Base-by-base conservation (phyloP, 1,140 invertebrate species). In the Vanessa tameamea region DNA sequence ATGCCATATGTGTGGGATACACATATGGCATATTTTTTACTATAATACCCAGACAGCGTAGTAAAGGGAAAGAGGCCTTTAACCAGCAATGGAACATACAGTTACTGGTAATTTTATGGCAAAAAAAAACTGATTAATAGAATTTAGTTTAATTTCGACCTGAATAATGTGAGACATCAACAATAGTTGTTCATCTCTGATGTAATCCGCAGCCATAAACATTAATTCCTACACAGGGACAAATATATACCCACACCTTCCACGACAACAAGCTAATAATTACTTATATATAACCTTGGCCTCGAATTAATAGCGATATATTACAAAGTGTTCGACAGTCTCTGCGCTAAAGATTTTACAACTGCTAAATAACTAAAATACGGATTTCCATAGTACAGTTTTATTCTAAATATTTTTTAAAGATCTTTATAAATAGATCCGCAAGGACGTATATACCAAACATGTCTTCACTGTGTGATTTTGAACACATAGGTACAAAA, bases 391-490 rank as follows among this genome's bases (percentile, higher is more conserved):
- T 51, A 14, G 13, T 15, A 51, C 0, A 51, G 7, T 51, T 57
- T 14, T 23, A 26, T 57, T 13, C 16, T 2, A 57, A 57, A 55
- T 50, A 50, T 55, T n/a, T 55, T 57, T 23, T 23, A 57, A 14
- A 57, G 8, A 13, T 11, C 9, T 12, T 6, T 65, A 68, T 68
- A 20, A 16, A 68, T 75, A 76, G 72, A 70, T 63, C 47, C 26
- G 72, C 79, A 81, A 81, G 79, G 79, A 72, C 72, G 77, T 55
- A 68, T 13, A 67, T 15, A 69, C 64, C 37, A 63, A 48, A 43
- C 26, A 53, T 43, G 13, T 47, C 31, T 6, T 20, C 20, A 12
- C 23, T 26, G 55, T 26, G 55, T 5, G 20, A 26, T 57, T 57
- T 57, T 57, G 23, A 26, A 12, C 20, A 53, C 15, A 0, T 26